Evolutionary conservation across 2,888 invertebrate genomes (phyloP).

Genomic region (Heliconius hortense): DNA sequence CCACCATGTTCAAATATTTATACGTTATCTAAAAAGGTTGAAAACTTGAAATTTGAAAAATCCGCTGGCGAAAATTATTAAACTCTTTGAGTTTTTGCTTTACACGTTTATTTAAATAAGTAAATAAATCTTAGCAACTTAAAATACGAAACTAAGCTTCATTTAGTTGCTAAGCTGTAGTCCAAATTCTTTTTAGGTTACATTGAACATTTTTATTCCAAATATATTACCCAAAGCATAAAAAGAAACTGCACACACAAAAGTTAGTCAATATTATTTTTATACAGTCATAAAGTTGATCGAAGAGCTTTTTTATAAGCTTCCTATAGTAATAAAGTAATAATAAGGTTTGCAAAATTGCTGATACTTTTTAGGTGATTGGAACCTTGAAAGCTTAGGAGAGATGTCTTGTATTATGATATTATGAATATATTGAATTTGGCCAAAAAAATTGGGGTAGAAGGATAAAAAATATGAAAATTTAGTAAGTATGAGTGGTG

Average conservation of each 20-base stretch:
- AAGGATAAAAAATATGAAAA: too few relatives aligned
- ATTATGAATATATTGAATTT: neutral
- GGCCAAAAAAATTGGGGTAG: neutral
- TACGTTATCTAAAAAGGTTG: too few relatives aligned
- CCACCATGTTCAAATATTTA: too few relatives aligned
- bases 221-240: constrained; percentile 11
- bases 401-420: neutral
- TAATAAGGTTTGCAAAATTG: constrained; percentile 3
- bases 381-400: neutral
- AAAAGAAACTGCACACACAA: constrained; percentile 11
- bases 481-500: too few relatives aligned
- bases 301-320: constrained; percentile 9
- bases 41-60: too few relatives aligned
- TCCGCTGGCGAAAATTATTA: too few relatives aligned
- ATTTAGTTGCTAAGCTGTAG: neutral
- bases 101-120: neutral
- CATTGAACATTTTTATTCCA: constrained; percentile 8
- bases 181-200: neutral
- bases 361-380: constrained; percentile 15
- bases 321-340: constrained; percentile 14
- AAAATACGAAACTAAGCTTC: neutral
- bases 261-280: constrained; percentile 23
- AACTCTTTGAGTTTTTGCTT: neutral
- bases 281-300: constrained; percentile 12
- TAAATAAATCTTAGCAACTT: neutral